These are phyloP conservation scores for Phylloscopus collybita DNA, from an alignment of 2,797 vertebrate species.

Conservation along the genomic window DNA sequence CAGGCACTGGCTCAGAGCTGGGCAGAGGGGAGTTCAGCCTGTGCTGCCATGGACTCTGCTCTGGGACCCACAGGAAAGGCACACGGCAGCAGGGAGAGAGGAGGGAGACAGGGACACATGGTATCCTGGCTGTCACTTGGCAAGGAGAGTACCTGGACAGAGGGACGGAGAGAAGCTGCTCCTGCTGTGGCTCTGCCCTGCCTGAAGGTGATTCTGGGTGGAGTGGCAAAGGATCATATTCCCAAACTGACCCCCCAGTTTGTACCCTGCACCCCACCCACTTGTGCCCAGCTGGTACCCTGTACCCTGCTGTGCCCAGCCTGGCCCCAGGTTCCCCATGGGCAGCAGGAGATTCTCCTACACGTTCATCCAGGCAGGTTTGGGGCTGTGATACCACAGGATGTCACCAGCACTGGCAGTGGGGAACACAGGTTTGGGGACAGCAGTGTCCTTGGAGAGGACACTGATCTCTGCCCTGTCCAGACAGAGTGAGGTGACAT, in stretches of 20 bases:
- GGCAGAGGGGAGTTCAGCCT: background rate
- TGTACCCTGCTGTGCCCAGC: accelerated
- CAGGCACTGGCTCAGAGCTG: accelerated
- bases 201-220: background rate
- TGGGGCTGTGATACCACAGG: background rate
- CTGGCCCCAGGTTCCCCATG: accelerated
- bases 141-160: background rate
- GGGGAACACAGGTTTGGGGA: background rate
- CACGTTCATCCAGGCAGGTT: background rate
- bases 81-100: accelerated
- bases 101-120: background rate
- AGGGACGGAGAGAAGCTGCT: background rate
- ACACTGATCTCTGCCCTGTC: background rate
- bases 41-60: background rate
- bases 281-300: accelerated
- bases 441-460: background rate
- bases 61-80: background rate
- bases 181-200: background rate
- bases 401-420: background rate
- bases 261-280: background rate
- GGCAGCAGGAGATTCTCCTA: accelerated
- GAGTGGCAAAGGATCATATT: background rate
- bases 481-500: background rate
- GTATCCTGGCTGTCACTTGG: accelerated
- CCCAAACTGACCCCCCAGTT: background rate